These are phyloP conservation scores for Dromius quadrimaculatus DNA, from an alignment of 2,888 invertebrate species.

Conservation along the genomic window DNA sequence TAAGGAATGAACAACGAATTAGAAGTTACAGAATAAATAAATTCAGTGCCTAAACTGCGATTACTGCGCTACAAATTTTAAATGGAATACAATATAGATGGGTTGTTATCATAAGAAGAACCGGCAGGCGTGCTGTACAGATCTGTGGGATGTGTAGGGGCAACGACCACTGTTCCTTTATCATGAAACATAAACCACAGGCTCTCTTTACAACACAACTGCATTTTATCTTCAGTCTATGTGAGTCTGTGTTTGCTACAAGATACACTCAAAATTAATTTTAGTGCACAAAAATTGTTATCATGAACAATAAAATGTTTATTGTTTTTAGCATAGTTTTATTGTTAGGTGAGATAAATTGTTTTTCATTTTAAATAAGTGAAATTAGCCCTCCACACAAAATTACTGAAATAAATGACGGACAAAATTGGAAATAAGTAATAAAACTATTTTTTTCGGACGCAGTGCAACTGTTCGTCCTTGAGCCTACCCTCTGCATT, in stretches of 20 bases:
- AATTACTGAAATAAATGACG: too few species aligned
- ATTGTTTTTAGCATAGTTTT: conserved; percentile 30
- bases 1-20: neutral
- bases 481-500: too few species aligned
- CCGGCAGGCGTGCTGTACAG: neutral
- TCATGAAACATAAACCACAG: conserved; percentile 35
- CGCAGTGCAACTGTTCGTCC: too few species aligned
- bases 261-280: neutral
- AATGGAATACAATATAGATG: conserved; percentile 1
- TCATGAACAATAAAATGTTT: conserved; percentile 39
- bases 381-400: neutral
- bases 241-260: conserved; percentile 1
- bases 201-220: conserved; percentile 12
- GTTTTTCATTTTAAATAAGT: neutral
- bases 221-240: conserved; percentile 21
- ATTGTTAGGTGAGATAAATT: conserved; percentile 40
- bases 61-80: conserved; percentile 5
- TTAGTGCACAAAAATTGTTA: neutral
- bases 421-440: too few species aligned
- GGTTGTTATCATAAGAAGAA: conserved; percentile 23
- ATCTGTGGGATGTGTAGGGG: conserved; percentile 31
- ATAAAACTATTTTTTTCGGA: too few species aligned
- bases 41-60: neutral
- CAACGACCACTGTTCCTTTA: conserved; percentile 49
- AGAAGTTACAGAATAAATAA: conserved; percentile 1